Percentiles rank a stretch among this genome's conserved stretches.
phyloP scores from a whole-genome alignment of 2,797 vertebrate genomes.

The Alfaro cultratus region DNA sequence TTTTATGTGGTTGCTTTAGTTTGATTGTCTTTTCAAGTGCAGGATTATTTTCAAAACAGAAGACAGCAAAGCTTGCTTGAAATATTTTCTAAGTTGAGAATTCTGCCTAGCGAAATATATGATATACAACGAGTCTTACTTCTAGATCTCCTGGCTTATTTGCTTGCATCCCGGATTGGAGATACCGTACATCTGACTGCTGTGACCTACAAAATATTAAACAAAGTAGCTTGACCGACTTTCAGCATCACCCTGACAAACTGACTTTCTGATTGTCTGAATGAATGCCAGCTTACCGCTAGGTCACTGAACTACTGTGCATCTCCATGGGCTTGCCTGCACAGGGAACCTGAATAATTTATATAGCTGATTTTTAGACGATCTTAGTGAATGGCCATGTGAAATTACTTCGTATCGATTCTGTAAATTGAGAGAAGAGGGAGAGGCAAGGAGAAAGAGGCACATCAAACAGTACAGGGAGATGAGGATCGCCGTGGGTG shows the following conservation, averaged over 20 bases:
- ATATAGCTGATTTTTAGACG: constrained; percentile 72
- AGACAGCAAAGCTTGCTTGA: neutral
- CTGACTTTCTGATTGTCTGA: constrained; percentile 46
- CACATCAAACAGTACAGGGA: constrained; percentile 37
- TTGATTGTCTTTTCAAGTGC: neutral
- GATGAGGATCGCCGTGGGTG: constrained; percentile 27
- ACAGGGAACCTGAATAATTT: constrained; percentile 70
- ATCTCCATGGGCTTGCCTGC: constrained; percentile 60
- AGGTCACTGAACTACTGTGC: constrained; percentile 68
- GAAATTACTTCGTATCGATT: constrained; percentile 77
- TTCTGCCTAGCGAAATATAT: neutral
- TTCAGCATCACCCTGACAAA: constrained; percentile 23
- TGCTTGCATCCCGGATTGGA: neutral
- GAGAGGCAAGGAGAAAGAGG: constrained; percentile 12
- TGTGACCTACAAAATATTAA: constrained; percentile 35
- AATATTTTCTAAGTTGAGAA: neutral
- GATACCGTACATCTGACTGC: neutral
- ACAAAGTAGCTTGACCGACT: constrained; percentile 31
- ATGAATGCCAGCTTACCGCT: constrained; percentile 56
- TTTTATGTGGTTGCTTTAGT: neutral
- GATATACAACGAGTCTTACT: neutral
- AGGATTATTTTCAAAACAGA: neutral
- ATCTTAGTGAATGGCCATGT: constrained; percentile 64
- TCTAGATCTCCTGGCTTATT: neutral
- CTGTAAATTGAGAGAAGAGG: constrained; percentile 57